Base-by-base conservation (phyloP, 2,888 invertebrate species). In the Linyphia triangularis region DNA sequence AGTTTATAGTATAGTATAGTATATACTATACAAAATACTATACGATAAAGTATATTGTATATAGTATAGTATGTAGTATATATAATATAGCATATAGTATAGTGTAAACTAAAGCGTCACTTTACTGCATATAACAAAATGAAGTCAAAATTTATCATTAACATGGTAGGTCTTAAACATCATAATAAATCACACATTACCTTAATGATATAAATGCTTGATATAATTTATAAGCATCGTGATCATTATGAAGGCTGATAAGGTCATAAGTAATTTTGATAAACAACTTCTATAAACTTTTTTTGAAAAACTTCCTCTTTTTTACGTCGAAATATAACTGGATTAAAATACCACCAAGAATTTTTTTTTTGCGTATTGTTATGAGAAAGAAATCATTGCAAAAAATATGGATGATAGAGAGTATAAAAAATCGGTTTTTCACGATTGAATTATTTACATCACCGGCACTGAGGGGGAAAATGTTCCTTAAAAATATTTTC, bases 381-480 rank as follows among this genome's bases (percentile, higher is more conserved):
- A 51, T 51, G n/a, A 51, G 5, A 51, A 30, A 51, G 1, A 51
- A 63, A 63, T 37, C 22, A 70, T 24, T 22, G 40, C 13, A 72
- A 72, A 72, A 73, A 73, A 75, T 51, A 59, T 28, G n/a, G 37
- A 43, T 43, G 78, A 24, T 28, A 67, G 24, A 43, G 22, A 22
- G 10, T 6, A 67, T 43, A 43, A 78, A 85, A 85, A 84, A 37
- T 19, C 10, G 22, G 40, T 72, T 79, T 85, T 85, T 81, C 67
- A 81, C 81, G 86, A 88, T 59, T 88, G 81, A 88, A 88, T 81
- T 81, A 86, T 86, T 86, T 86, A 86, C 75, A 81, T 75, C 67
- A 30, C 59, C 51, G 51, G 33, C 26, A 61, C 67, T 24, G 59
- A 57, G 57, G 65, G 26, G 37, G 40, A 70, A 26, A 30, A 37